Conservation (phyloP, 2,797 vertebrate species). For the Trematomus bernacchii region DNA sequence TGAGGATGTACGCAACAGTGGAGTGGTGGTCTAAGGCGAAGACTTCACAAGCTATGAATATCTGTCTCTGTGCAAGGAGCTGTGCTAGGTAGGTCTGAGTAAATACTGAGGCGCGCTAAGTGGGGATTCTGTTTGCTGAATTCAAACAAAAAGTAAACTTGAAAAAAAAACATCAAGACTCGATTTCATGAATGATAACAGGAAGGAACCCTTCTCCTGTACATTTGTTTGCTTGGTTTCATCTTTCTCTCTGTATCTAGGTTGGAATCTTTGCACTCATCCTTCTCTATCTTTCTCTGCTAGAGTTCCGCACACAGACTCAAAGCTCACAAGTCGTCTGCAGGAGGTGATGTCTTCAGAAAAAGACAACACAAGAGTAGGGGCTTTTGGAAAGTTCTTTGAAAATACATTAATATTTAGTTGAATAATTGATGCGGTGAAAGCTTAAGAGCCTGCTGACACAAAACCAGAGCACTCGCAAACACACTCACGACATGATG, state of each 20-base stretch:
- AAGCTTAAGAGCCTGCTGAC: slow-evolving; percentile 30
- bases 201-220: slow-evolving; percentile 11
- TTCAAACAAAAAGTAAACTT: slow-evolving; percentile 57
- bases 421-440: slow-evolving; percentile 61
- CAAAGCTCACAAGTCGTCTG: slow-evolving; percentile 37
- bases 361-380: slow-evolving; percentile 26
- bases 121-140: slow-evolving; percentile 57
- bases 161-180: slow-evolving; percentile 43
- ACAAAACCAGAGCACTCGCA: slow-evolving; percentile 2
- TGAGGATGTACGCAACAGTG: slow-evolving; percentile 1
- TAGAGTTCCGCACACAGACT: slow-evolving; percentile 42
- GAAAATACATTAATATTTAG: slow-evolving; percentile 49
- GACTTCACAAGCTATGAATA: slow-evolving; percentile 47
- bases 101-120: slow-evolving; percentile 25
- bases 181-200: slow-evolving; percentile 56
- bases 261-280: slow-evolving; percentile 12
- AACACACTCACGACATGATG: slow-evolving; percentile 25
- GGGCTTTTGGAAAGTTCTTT: slow-evolving; percentile 36
- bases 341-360: slow-evolving; percentile 42
- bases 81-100: slow-evolving; percentile 47
- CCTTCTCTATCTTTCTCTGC: slow-evolving; percentile 33
- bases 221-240: slow-evolving; percentile 11
- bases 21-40: slow-evolving; percentile 42
- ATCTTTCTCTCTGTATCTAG: neutral
- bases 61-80: slow-evolving; percentile 28